phyloP scores from a whole-genome alignment of 2,797 vertebrate species.

The Channa striata region DNA sequence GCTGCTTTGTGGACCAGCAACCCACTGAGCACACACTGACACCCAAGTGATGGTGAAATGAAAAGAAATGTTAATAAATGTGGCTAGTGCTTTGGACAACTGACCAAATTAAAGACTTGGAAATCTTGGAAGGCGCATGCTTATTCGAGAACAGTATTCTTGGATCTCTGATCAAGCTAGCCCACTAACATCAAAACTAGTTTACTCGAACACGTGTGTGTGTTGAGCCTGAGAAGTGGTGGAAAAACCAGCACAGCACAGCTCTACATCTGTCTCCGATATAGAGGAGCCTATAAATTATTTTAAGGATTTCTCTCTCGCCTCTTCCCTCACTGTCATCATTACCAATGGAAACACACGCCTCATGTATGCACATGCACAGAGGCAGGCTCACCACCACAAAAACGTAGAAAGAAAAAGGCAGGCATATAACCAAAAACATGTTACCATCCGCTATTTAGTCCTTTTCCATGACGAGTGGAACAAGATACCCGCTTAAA shows the following conservation, averaged over 20 bases:
- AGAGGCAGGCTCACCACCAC: conserved; percentile 4
- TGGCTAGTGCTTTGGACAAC: not conserved
- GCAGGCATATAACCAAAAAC: not conserved
- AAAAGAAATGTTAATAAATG: too few relatives aligned
- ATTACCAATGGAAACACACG: conserved; percentile 27
- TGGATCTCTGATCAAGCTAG: conserved; percentile 17
- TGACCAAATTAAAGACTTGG: not conserved
- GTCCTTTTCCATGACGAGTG: not conserved
- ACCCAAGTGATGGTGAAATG: too few relatives aligned
- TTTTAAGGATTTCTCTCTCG: conserved; percentile 31
- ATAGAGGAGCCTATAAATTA: conserved; percentile 44
- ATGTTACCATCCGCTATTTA: too few relatives aligned
- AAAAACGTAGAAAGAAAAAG: not conserved
- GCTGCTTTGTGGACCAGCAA: too few relatives aligned
- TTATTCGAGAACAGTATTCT: not conserved
- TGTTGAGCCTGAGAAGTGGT: conserved; percentile 3
- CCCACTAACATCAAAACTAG: not conserved
- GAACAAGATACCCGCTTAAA: not conserved
- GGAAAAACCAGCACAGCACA: conserved; percentile 9
- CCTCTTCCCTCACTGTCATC: conserved; percentile 33
- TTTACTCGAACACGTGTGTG: not conserved
- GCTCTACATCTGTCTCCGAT: conserved; percentile 26
- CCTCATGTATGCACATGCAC: conserved; percentile 1
- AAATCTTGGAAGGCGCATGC: not conserved
- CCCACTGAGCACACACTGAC: too few relatives aligned